Evolutionary conservation across 2,113 vertebrate genomes (phyloP).

Genomic region (Nycticorax nycticorax): DNA sequence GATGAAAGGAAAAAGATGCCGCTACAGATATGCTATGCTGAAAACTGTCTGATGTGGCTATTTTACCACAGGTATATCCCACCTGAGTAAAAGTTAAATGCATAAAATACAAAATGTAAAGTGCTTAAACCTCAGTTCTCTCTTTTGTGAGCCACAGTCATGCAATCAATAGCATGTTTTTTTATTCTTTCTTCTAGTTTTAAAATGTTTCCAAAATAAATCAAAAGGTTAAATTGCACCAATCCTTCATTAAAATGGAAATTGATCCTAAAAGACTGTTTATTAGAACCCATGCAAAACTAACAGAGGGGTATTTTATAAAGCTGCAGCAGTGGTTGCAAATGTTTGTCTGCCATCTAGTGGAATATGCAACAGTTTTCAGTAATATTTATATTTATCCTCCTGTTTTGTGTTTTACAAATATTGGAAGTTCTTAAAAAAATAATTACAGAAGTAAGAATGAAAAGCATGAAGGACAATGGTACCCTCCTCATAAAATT

Average conservation of each 20-base stretch:
- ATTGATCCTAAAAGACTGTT: conserved; percentile 39
- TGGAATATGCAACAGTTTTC: conserved; percentile 52
- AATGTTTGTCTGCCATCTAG: conserved; percentile 82
- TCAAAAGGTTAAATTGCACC: conserved; percentile 57
- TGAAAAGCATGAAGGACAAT: neutral
- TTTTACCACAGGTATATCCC: neutral
- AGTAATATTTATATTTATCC: neutral
- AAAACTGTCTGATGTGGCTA: neutral
- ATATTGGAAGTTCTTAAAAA: neutral
- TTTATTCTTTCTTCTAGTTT: conserved; percentile 41
- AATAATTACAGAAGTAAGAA: neutral
- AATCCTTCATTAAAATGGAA: conserved; percentile 63
- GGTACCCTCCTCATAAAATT: neutral
- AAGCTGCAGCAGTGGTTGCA: neutral
- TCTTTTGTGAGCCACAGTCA: neutral
- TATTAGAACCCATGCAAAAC: conserved; percentile 47
- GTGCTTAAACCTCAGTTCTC: neutral
- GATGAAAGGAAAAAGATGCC: neutral
- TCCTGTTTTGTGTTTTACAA: neutral
- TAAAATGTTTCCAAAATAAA: conserved; percentile 45
- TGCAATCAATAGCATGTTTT: neutral
- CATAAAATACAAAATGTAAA: neutral
- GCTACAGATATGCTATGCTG: neutral
- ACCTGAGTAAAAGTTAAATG: neutral
- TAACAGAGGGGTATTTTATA: neutral